Evolutionary conservation across 1,140 invertebrate species (phyloP).

Genomic region (Euschistus heros): DNA sequence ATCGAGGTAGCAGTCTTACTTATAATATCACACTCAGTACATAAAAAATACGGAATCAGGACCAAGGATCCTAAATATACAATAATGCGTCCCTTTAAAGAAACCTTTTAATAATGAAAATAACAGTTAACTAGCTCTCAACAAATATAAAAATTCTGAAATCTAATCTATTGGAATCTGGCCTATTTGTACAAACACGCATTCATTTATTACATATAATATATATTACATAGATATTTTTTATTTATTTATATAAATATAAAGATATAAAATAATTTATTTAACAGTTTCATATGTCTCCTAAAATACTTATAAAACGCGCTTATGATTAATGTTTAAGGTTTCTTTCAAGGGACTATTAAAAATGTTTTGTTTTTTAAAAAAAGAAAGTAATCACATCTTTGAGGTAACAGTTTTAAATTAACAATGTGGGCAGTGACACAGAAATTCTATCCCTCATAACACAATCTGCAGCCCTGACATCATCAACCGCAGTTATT

Average conservation of each 20-base stretch:
- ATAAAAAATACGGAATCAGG: slow-evolving; percentile 18
- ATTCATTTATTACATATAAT: too few relatives aligned
- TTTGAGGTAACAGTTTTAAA: slow-evolving; percentile 27
- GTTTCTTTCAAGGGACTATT: slow-evolving; percentile 13
- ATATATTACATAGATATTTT: neutral
- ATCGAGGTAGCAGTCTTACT: slow-evolving; percentile 27
- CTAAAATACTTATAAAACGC: slow-evolving; percentile 1
- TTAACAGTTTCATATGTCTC: slow-evolving; percentile 3
- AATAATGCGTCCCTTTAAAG: slow-evolving; percentile 4
- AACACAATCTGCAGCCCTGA: slow-evolving; percentile 14
- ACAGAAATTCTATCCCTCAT: slow-evolving; percentile 14
- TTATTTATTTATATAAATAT: neutral
- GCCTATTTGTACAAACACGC: too few relatives aligned
- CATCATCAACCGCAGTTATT: neutral
- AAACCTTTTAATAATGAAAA: neutral
- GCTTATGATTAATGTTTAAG: neutral
- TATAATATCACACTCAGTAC: slow-evolving; percentile 26
- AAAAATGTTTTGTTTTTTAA: slow-evolving; percentile 9
- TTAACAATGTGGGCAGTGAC: slow-evolving; percentile 25
- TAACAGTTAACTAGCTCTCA: slow-evolving; percentile 6
- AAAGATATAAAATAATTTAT: slow-evolving; percentile 14
- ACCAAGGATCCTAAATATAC: slow-evolving; percentile 12
- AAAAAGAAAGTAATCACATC: slow-evolving; percentile 24
- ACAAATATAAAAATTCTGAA: neutral
- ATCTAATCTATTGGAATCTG: slow-evolving; percentile 1